Percentiles rank a stretch among this genome's conserved stretches.
Conservation (phyloP, 2,888 invertebrate species). For the Leucophora obtusa region DNA sequence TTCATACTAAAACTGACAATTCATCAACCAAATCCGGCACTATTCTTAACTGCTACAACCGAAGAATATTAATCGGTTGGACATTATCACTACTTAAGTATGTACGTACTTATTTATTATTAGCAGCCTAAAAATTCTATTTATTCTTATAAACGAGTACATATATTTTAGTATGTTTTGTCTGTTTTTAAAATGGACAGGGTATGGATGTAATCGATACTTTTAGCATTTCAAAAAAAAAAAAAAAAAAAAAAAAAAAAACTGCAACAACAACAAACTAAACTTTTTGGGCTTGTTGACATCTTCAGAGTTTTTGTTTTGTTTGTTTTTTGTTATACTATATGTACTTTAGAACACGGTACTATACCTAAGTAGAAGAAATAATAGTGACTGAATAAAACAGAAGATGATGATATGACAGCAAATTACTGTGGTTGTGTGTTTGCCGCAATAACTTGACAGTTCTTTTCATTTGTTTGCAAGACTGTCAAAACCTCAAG, state of each 20-base stretch:
- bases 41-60: too few relatives aligned
- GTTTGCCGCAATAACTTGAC: constrained; percentile 66
- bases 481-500: constrained; percentile 67
- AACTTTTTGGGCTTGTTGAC: constrained; percentile 57
- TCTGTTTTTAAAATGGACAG: constrained; percentile 38
- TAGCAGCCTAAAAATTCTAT: constrained; percentile 49
- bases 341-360: neutral
- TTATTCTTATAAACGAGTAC: constrained; percentile 36
- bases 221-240: too few relatives aligned
- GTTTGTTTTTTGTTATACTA: neutral
- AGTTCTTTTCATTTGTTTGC: constrained; percentile 69
- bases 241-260: constrained; percentile 28
- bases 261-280: constrained; percentile 7
- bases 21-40: too few relatives aligned
- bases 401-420: constrained; percentile 66
- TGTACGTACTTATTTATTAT: constrained; percentile 21
- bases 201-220: constrained; percentile 59
- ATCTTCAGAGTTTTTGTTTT: constrained; percentile 46
- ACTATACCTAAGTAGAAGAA: neutral
- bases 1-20: too few relatives aligned
- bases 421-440: constrained; percentile 66
- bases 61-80: neutral
- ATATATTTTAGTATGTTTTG: constrained; percentile 25
- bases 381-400: constrained; percentile 53
- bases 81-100: neutral